phyloP scores from a whole-genome alignment of 1,140 invertebrate genomes.

The Sipha flava region DNA sequence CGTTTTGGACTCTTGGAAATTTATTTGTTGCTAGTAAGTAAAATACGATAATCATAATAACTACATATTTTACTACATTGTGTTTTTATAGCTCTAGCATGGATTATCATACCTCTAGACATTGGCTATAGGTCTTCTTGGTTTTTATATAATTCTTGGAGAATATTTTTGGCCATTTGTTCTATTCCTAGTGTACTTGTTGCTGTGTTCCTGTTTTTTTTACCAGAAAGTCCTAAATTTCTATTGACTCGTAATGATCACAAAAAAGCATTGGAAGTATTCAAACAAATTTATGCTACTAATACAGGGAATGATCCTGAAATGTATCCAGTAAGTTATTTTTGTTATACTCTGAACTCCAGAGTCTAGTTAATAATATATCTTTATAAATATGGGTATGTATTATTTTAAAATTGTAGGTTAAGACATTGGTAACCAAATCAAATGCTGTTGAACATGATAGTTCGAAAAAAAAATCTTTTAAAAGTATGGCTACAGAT shows the following conservation, averaged over 20 bases:
- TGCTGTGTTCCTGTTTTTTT: constrained; percentile 59
- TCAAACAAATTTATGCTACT: constrained; percentile 57
- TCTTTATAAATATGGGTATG: background rate
- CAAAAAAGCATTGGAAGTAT: constrained; percentile 59
- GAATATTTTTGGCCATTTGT: constrained; percentile 62
- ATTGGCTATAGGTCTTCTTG: constrained; percentile 49
- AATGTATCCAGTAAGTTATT: constrained; percentile 55
- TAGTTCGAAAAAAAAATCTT: background rate
- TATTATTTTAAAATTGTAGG: background rate
- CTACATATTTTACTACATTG: constrained; percentile 23
- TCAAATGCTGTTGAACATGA: background rate
- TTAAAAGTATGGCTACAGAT: constrained; percentile 1
- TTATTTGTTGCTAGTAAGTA: constrained; percentile 67
- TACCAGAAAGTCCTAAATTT: constrained; percentile 81
- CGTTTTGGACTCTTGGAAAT: constrained; percentile 76
- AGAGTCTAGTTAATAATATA: no score
- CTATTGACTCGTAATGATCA: constrained; percentile 65
- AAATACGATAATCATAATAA: background rate
- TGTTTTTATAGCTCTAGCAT: constrained; percentile 54
- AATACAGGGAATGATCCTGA: constrained; percentile 59
- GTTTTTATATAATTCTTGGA: constrained; percentile 64
- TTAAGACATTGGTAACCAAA: constrained; percentile 2
- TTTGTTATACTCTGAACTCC: background rate
- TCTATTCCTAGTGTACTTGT: constrained; percentile 53
- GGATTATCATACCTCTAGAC: constrained; percentile 59